Evolutionary conservation across 2,113 vertebrate genomes (phyloP).

Genomic region (Machaerirhynchus nigripectus): DNA sequence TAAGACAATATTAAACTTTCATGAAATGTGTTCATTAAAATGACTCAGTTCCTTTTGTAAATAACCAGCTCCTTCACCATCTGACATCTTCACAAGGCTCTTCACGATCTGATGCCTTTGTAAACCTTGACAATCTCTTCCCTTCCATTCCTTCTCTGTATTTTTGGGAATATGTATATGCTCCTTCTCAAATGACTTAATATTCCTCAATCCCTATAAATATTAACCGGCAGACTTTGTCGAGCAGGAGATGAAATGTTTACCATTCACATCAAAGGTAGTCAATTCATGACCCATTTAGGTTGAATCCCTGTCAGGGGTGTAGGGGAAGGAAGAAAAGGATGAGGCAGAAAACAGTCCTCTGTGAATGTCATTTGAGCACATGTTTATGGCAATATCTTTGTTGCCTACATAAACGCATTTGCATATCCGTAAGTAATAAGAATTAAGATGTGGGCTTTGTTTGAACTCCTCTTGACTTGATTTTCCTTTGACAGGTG

Average conservation of each 20-base stretch:
- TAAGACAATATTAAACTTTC: conserved; percentile 19
- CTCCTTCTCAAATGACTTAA: background rate
- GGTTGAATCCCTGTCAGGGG: background rate
- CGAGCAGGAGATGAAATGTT: background rate
- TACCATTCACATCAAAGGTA: conserved; percentile 29
- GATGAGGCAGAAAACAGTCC: background rate
- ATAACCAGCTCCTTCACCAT: background rate
- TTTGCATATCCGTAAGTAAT: background rate
- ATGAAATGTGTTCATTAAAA: conserved; percentile 41
- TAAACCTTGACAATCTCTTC: background rate
- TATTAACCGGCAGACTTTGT: background rate
- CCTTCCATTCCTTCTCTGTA: background rate
- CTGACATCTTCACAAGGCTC: background rate
- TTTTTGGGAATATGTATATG: background rate
- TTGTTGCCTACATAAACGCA: background rate
- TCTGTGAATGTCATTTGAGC: background rate
- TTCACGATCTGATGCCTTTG: background rate
- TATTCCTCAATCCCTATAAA: background rate
- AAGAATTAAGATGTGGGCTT: background rate
- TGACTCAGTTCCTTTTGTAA: background rate
- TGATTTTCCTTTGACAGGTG: background rate
- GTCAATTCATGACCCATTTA: conserved; percentile 17
- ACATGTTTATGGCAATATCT: background rate
- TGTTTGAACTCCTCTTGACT: background rate
- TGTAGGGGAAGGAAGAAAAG: background rate